Percentiles rank a stretch among this genome's conserved stretches.
phyloP scores from a whole-genome alignment of 2,888 invertebrate species.

The Caenorhabditis zanzibari region DNA sequence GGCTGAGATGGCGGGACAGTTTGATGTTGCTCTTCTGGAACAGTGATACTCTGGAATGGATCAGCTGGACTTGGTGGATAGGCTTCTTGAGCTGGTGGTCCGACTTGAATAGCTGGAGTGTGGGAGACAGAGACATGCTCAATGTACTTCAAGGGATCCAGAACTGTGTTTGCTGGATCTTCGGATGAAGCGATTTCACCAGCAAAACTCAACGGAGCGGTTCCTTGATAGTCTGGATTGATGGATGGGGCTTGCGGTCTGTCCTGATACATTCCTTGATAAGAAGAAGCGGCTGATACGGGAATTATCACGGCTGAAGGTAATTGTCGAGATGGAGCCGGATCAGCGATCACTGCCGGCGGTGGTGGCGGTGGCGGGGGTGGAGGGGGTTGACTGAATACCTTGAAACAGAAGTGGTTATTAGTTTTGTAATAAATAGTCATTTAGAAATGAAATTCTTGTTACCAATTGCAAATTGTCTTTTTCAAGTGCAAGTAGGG shows the following conservation, averaged over 20 bases:
- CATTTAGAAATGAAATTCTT: too few species aligned
- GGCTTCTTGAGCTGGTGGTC: conserved; percentile 38
- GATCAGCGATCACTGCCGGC: conserved; percentile 7
- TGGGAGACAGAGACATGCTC: conserved; percentile 64
- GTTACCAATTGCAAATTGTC: too few species aligned
- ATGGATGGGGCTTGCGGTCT: conserved; percentile 50
- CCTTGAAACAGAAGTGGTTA: conserved; percentile 6
- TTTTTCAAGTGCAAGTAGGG: too few species aligned
- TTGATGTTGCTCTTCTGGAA: background rate
- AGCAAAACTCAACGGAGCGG: conserved; percentile 55
- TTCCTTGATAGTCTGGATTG: conserved; percentile 58
- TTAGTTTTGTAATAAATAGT: too few species aligned
- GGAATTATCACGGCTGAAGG: conserved; percentile 3
- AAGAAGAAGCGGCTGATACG: conserved; percentile 36
- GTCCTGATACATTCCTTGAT: conserved; percentile 61
- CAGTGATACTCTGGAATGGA: conserved; percentile 22
- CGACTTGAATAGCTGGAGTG: conserved; percentile 37
- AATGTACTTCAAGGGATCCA: conserved; percentile 58
- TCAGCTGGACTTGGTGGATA: conserved; percentile 43
- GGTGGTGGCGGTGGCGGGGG: conserved; percentile 36
- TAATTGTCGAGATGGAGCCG: conserved; percentile 19
- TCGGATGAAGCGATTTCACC: conserved; percentile 38
- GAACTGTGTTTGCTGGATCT: conserved; percentile 37
- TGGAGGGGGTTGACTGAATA: conserved; percentile 43
- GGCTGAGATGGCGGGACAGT: background rate